Evolutionary conservation across 2,888 invertebrate species (phyloP).

Genomic region (Oligia latruncula): DNA sequence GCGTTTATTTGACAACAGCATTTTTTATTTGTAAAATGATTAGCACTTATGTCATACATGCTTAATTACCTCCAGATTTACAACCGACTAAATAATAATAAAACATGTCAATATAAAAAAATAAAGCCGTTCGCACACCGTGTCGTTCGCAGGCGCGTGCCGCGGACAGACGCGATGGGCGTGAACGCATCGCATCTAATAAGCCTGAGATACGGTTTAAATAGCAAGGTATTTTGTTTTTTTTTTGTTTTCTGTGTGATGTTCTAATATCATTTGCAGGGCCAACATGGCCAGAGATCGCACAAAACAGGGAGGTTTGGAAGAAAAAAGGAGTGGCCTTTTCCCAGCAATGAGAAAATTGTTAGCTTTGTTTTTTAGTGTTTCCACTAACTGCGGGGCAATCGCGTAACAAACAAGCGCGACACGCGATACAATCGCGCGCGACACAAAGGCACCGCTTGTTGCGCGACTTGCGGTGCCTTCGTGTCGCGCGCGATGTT

Average conservation of each 20-base stretch:
- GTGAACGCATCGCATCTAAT: slow-evolving; percentile 48
- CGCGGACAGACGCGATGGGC: slow-evolving; percentile 53
- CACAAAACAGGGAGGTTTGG: neutral
- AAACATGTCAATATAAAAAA: slow-evolving; percentile 30
- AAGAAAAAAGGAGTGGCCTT: neutral
- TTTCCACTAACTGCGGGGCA: neutral
- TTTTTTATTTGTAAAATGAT: neutral
- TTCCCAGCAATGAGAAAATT: neutral
- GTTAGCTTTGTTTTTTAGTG: neutral
- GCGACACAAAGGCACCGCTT: too few species aligned
- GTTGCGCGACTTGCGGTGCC: too few species aligned
- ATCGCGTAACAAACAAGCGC: neutral
- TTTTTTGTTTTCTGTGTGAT: neutral
- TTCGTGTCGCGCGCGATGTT: too few species aligned
- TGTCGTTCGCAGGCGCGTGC: slow-evolving; percentile 58
- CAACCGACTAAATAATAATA: slow-evolving; percentile 24
- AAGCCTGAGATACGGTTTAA: slow-evolving; percentile 35
- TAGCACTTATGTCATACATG: neutral
- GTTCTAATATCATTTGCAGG: neutral
- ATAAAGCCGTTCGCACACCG: slow-evolving; percentile 49
- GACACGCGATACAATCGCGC: too few species aligned
- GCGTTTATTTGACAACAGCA: neutral
- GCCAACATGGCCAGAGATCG: neutral
- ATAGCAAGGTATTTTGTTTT: neutral
- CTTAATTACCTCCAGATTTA: neutral